Evolutionary conservation across 1,140 invertebrate genomes (phyloP).

Genomic region (Euglossa dilemma): DNA sequence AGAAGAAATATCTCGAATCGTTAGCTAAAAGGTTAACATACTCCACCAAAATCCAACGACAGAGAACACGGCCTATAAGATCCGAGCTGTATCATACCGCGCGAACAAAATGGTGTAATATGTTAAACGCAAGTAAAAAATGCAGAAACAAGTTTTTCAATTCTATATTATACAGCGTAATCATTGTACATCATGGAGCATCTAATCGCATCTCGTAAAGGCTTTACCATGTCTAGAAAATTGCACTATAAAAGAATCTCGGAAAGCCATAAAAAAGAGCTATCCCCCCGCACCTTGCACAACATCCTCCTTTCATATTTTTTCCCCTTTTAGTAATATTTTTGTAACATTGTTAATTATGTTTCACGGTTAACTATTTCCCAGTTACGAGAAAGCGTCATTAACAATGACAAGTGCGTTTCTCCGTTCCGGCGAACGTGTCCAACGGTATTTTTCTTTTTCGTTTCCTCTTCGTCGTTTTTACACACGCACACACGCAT

Average conservation of each 20-base stretch:
- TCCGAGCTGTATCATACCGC: neutral
- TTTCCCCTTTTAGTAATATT: constrained; percentile 26
- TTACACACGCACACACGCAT: neutral
- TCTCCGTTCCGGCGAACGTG: constrained; percentile 22
- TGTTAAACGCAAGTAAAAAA: constrained; percentile 6
- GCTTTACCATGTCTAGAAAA: neutral
- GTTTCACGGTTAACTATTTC: constrained; percentile 57
- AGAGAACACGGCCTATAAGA: neutral
- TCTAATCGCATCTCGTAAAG: neutral
- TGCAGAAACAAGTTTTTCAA: constrained; percentile 5
- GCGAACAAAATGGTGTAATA: neutral
- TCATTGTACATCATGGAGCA: neutral
- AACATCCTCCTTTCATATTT: constrained; percentile 17
- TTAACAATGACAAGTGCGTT: constrained; percentile 52
- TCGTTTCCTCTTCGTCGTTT: neutral
- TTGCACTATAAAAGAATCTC: constrained; percentile 12
- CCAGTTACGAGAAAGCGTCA: constrained; percentile 48
- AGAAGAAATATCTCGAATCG: neutral
- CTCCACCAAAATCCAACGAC: neutral
- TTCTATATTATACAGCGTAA: constrained; percentile 19
- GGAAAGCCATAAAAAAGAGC: neutral
- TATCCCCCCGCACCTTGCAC: neutral
- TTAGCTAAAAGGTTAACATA: neutral
- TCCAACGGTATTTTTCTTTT: constrained; percentile 20
- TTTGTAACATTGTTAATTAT: constrained; percentile 57